Percentiles rank a stretch among this genome's conserved stretches.
Evolutionary conservation across 1,140 invertebrate genomes (phyloP).

Genomic region (Drosophila grimshawi): DNA sequence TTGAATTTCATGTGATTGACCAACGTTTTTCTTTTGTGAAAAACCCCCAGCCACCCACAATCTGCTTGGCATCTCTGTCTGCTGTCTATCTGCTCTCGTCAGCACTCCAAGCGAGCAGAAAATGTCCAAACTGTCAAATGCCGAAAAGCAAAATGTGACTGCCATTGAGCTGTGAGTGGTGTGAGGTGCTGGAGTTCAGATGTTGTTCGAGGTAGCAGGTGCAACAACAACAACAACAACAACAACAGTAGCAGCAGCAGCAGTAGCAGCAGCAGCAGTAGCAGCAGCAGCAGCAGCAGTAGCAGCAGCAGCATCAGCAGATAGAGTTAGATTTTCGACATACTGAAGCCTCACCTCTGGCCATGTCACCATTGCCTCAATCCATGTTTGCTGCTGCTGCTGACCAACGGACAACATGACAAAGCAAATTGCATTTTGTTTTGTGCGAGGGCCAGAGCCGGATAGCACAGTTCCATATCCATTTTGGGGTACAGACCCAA

Average conservation of each 20-base stretch:
- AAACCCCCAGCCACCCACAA: constrained; percentile 1
- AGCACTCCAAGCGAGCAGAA: constrained; percentile 63
- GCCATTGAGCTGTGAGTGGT: constrained; percentile 34
- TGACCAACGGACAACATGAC: constrained; percentile 57
- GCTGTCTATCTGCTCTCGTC: constrained; percentile 23
- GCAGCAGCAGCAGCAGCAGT: background rate
- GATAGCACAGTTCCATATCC: background rate
- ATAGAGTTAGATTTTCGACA: constrained; percentile 27
- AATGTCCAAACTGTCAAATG: constrained; percentile 82
- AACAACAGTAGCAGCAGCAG: background rate
- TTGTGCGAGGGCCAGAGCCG: background rate
- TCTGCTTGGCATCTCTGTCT: background rate
- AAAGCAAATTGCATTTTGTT: constrained; percentile 65
- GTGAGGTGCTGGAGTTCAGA: constrained; percentile 10
- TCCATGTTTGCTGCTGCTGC: constrained; percentile 20
- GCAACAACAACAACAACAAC: background rate
- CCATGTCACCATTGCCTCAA: constrained; percentile 53
- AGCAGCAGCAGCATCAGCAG: constrained; percentile 2
- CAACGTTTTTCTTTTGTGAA: constrained; percentile 54
- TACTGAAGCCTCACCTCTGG: constrained; percentile 42
- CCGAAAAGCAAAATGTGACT: constrained; percentile 79
- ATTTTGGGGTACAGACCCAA: constrained; percentile 1
- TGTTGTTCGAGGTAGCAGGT: background rate
- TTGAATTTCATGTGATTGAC: constrained; percentile 66
- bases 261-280: background rate